These are phyloP conservation scores for Rhodeus uyekii DNA, from an alignment of 2,797 vertebrate species.

Conservation along the genomic window DNA sequence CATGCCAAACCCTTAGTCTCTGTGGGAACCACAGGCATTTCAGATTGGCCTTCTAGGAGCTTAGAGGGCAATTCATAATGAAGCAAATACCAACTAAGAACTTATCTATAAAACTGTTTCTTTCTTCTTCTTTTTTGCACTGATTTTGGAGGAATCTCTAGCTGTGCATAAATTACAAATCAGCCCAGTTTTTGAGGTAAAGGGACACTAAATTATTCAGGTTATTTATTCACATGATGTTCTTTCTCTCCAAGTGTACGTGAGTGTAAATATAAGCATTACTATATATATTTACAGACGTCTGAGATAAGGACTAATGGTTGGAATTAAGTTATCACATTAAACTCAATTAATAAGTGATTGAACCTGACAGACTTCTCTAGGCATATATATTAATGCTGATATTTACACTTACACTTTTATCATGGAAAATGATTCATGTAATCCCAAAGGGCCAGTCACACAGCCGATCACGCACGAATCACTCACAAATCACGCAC, in stretches of 20 bases:
- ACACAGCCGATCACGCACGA: no score
- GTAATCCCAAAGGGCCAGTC: no score
- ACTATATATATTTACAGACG: no score
- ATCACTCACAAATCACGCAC: no score
- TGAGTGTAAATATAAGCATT: no score
- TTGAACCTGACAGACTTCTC: not conserved
- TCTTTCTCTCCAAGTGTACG: no score
- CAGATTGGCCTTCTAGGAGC: not conserved
- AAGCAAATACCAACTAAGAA: not conserved
- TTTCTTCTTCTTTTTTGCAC: no score
- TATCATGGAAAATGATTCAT: not conserved
- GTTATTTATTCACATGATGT: no score
- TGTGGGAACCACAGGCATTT: not conserved
- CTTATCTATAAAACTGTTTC: not conserved
- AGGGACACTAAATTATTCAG: not conserved
- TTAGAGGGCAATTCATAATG: not conserved
- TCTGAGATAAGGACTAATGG: not conserved
- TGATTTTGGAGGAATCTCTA: not conserved
- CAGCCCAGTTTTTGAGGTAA: not conserved
- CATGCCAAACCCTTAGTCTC: not conserved
- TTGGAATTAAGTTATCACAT: no score
- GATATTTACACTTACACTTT: no score
- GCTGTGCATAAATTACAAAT: not conserved
- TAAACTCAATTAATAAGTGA: no score
- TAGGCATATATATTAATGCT: not conserved